Base-by-base conservation (phyloP, 2,888 invertebrate genomes). In the Meiosimyza platycephala region DNA sequence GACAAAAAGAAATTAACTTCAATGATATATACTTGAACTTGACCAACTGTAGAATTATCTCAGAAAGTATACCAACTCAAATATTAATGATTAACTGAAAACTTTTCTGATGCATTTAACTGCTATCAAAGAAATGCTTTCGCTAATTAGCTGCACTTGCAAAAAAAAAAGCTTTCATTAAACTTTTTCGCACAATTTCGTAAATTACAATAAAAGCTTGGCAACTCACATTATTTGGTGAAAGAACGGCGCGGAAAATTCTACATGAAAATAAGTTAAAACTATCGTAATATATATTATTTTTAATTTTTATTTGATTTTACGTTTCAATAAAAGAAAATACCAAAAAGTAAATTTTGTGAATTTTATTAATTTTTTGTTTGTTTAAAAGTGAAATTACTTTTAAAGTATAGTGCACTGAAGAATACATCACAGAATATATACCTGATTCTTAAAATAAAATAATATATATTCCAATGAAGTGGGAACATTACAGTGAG, bases 401-500 rank as follows among this genome's bases (percentile, higher is more conserved):
- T 40, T 40, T 40, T 40, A 9, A 40, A 40, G 9, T 40, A 40
- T 7, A 7, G 40, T 40, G 40, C 40, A 40, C 40, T 40, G 40
- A 40, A 40, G 9, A 40, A 40, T 40, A 40, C 9, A 40, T 40
- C 40, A 6, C 9, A 40, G 5, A 40, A 9, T 5, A 40, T 28
- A 28, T 28, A 28, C 28, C 3, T 3, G 2, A 40, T 40, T 40
- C 40, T 40, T 54, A 52, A 63, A 15, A 16, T 1, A 52, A 52
- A 54, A 28, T 33, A 52, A 28, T 18, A n/a, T 64, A 13, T 12
- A 1, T 15, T 55, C 55, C 11, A 69, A 85, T 82, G 84, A 86
- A 85, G 81, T 84, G 84, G 86, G 86, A 85, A 77, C 81, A 83
- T 78, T 87, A 85, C 77, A 83, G 83, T 72, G 90, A 90, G 81